Evolutionary conservation across 92 coral and sea anemone genomes (phyloP).

Genomic region (Scolanthus callimorphus): DNA sequence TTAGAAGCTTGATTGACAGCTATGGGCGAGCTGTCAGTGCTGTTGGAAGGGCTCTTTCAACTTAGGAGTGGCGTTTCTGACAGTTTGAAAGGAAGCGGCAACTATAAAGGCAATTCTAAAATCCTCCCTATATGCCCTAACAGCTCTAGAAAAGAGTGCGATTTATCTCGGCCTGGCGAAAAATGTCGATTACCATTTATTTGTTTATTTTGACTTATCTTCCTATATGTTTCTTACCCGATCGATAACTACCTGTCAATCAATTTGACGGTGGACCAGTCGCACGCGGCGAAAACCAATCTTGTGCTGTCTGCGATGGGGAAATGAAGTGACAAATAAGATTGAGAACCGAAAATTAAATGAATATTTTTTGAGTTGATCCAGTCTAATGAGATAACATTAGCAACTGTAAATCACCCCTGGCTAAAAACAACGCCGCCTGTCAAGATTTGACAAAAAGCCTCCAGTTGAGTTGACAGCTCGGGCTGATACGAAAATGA

Average conservation of each 20-base stretch:
- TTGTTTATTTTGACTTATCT: conserved; percentile 77
- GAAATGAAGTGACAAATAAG: conserved; percentile 92
- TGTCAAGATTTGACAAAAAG: conserved; percentile 51
- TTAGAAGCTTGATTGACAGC: conserved; percentile 68
- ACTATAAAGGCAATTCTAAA: conserved; percentile 54
- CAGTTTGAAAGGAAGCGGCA: conserved; percentile 80
- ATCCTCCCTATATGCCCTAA: conserved; percentile 78
- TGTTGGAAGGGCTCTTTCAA: conserved; percentile 48
- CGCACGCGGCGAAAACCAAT: conserved; percentile 96
- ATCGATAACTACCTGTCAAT: conserved; percentile 92
- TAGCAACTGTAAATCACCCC: conserved; percentile 90
- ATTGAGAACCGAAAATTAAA: conserved; percentile 89
- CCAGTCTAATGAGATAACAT: conserved; percentile 95
- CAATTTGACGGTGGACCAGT: conserved; percentile 68
- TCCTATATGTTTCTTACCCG: conserved; percentile 76
- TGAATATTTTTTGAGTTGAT: conserved; percentile 96
- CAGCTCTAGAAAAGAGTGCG: conserved; percentile 81
- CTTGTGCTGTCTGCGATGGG: conserved; percentile 70
- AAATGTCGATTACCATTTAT: conserved; percentile 80
- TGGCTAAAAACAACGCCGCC: conserved; percentile 89
- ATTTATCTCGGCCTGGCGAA: conserved; percentile 73
- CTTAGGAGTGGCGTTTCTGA: conserved; percentile 59
- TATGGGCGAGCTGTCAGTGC: conserved; percentile 59
- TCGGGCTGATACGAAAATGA: conserved; percentile 56
- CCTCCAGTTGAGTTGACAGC: conserved; percentile 61